These are phyloP conservation scores for Oligia strigilis DNA, from an alignment of 2,888 invertebrate genomes.

Conservation along the genomic window DNA sequence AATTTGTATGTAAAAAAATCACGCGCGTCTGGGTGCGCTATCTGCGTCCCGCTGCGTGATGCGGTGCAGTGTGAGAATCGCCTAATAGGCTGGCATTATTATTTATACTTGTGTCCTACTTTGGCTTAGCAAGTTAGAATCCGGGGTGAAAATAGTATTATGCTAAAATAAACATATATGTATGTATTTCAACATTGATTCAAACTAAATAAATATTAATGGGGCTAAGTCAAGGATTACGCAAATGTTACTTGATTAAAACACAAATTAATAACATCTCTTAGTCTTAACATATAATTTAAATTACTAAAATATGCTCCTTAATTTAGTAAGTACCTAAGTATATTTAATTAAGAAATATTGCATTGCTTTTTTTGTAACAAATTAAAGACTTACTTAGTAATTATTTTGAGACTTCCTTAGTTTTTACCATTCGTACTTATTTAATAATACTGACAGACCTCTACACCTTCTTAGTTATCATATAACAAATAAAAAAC, in stretches of 20 bases:
- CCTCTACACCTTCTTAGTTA: no score
- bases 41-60: no score
- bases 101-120: not conserved
- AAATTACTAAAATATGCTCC: not conserved
- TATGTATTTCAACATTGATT: not conserved
- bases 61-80: no score
- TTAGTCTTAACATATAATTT: not conserved
- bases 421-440: conserved; percentile 29
- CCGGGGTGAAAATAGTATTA: no score
- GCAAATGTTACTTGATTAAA: conserved; percentile 3
- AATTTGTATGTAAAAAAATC: no score
- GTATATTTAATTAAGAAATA: conserved; percentile 12
- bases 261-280: not conserved
- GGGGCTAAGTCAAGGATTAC: not conserved
- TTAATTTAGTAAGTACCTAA: not conserved
- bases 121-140: not conserved
- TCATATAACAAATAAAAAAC: not conserved
- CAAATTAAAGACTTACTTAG: not conserved
- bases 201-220: not conserved
- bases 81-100: not conserved
- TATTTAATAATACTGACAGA: not conserved
- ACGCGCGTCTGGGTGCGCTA: no score
- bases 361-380: conserved; percentile 10
- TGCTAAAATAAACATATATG: not conserved
- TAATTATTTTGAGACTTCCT: conserved; percentile 7